Percentiles rank a stretch among this genome's conserved stretches.
Conservation (phyloP, 35 echinoderm and acorn worm species). For the Amphiura filiformis region DNA sequence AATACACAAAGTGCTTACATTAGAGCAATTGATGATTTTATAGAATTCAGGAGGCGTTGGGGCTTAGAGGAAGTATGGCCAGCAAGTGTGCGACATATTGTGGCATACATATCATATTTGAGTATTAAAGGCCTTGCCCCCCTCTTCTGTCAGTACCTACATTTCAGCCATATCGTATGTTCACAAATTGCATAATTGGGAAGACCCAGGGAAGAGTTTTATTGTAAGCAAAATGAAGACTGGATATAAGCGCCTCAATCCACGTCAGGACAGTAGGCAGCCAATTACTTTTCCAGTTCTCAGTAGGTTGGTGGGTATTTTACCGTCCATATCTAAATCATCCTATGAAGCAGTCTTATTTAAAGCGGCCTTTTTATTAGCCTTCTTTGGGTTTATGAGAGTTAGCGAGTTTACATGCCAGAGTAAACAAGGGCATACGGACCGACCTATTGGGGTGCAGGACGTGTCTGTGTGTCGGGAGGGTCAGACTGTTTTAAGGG, state of each 20-base stretch:
- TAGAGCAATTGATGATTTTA: background rate
- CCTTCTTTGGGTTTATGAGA: background rate
- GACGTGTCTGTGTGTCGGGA: background rate
- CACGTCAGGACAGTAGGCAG: background rate
- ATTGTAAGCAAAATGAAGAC: background rate
- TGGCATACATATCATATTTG: constrained; percentile 23
- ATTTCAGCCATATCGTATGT: background rate
- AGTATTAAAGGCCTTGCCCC: background rate
- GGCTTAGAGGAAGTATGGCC: background rate
- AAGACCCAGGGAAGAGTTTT: background rate
- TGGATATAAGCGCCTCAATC: background rate
- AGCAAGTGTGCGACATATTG: background rate
- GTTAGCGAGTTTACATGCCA: background rate
- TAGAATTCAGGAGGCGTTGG: background rate
- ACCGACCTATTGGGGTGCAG: background rate
- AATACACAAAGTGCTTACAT: background rate
- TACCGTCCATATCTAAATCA: background rate
- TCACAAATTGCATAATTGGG: background rate
- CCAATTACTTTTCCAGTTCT: background rate
- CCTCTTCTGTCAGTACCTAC: background rate
- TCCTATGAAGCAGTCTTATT: background rate
- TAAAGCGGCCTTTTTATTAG: background rate
- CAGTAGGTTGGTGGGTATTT: background rate
- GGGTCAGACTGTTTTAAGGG: too few relatives aligned
- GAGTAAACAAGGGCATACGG: background rate